Conservation (phyloP, 1,140 invertebrate genomes). For the Stegodyphus dumicola region DNA sequence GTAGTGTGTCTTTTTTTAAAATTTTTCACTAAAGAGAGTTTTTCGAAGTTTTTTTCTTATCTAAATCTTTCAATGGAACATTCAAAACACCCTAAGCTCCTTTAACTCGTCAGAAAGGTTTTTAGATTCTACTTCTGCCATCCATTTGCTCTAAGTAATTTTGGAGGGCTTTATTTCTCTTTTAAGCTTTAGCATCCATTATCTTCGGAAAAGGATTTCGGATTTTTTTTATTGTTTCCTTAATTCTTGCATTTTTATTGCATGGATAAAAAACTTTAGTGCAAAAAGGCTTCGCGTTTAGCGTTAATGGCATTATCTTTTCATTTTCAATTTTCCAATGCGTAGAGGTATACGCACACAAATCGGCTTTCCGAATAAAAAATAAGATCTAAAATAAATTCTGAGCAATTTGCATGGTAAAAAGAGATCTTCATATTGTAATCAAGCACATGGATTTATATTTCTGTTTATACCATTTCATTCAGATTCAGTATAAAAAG, state of each 20-base stretch:
- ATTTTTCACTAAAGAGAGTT: too few species aligned
- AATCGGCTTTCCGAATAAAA: too few species aligned
- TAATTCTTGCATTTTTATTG: not conserved
- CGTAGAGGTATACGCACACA: too few species aligned
- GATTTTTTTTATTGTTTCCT: not conserved
- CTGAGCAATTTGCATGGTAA: too few species aligned
- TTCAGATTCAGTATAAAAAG: too few species aligned
- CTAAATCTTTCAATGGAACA: not conserved
- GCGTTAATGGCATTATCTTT: not conserved
- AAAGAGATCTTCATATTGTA: too few species aligned
- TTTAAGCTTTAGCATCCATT: constrained; percentile 3
- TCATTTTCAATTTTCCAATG: not conserved
- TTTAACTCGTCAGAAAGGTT: not conserved
- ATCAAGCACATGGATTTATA: too few species aligned
- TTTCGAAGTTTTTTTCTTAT: too few species aligned
- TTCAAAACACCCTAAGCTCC: not conserved
- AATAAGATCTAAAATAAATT: too few species aligned
- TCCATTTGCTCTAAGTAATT: constrained; percentile 6
- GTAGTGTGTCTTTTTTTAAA: too few species aligned
- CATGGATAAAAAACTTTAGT: not conserved
- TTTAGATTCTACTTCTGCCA: not conserved
- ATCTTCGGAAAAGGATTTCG: not conserved
- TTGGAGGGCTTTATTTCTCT: constrained; percentile 1
- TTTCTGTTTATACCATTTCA: too few species aligned
- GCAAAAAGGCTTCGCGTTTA: not conserved